Conservation (phyloP, 2,797 vertebrate genomes). For the Nyctalus aviator region DNA sequence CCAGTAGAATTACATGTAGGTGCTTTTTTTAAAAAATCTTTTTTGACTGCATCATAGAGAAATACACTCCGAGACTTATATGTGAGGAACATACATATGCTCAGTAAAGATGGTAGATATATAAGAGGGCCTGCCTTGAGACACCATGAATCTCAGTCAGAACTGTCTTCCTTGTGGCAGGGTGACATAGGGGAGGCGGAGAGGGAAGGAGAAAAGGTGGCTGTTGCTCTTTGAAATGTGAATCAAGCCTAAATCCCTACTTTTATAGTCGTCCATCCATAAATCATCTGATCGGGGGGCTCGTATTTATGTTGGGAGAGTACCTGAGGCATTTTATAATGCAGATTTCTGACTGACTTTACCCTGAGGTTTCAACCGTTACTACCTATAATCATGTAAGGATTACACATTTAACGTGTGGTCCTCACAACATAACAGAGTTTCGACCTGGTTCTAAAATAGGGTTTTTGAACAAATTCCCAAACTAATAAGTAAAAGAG, state of each 20-base stretch:
- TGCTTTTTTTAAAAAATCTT: neutral
- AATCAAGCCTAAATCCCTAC: neutral
- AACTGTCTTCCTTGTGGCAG: neutral
- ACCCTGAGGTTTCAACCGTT: neutral
- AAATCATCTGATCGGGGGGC: neutral
- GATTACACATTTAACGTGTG: neutral
- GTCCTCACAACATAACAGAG: neutral
- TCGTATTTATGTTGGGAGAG: neutral
- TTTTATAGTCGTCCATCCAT: neutral
- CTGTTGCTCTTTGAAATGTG: slow-evolving; percentile 18
- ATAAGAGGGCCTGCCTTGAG: neutral
- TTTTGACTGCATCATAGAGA: neutral
- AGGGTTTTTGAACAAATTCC: neutral
- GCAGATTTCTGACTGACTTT: neutral
- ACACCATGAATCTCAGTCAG: neutral
- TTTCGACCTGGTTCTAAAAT: slow-evolving; percentile 1
- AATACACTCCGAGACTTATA: neutral
- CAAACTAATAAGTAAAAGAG: neutral
- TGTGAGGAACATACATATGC: neutral
- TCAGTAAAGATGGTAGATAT: neutral
- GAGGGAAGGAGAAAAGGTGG: fast-evolving
- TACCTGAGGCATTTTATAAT: neutral
- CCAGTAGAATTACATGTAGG: neutral
- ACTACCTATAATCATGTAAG: neutral
- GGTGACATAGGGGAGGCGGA: neutral